Percentiles rank a stretch among this genome's conserved stretches.
phyloP scores from a whole-genome alignment of 2,797 vertebrate genomes.

The Enteromius thamalakanensis region DNA sequence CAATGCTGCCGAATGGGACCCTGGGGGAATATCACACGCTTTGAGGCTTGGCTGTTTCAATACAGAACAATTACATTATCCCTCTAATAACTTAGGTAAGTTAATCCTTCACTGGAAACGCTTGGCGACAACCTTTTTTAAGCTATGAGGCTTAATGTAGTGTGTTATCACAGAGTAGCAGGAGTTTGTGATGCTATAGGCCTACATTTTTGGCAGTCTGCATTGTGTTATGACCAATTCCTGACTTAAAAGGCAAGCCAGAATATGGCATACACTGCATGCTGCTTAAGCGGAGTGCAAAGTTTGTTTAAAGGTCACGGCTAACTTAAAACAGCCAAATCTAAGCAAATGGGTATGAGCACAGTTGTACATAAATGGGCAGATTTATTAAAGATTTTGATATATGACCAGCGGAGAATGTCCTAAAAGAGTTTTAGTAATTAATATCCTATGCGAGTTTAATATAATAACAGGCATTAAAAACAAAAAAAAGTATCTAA shows the following conservation, averaged over 20 bases:
- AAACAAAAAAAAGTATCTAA: background rate
- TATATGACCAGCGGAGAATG: background rate
- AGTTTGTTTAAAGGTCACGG: constrained; percentile 2
- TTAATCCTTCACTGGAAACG: constrained; percentile 60
- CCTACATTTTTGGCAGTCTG: constrained; percentile 38
- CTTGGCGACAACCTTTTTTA: constrained; percentile 52
- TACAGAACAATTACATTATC: constrained; percentile 66
- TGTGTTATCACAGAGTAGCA: constrained; percentile 57
- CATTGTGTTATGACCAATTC: constrained; percentile 35
- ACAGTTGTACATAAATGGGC: background rate
- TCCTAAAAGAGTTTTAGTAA: background rate
- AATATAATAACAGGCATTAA: background rate
- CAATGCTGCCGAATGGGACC: constrained; percentile 59
- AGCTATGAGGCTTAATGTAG: constrained; percentile 50
- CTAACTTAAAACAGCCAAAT: background rate
- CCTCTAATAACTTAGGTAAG: constrained; percentile 60
- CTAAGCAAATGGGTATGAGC: background rate
- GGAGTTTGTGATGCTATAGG: constrained; percentile 43
- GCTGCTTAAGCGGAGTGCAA: background rate
- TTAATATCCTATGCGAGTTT: background rate
- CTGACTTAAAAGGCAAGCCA: constrained; percentile 18
- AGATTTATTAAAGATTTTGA: background rate
- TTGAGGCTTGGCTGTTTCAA: constrained; percentile 56
- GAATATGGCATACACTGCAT: constrained; percentile 10
- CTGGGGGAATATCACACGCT: constrained; percentile 61